Evolutionary conservation across 2,113 vertebrate species (phyloP), one percentile per base, ranked within the genome.

Genomic region (Myanophis thanlyinensis): DNA sequence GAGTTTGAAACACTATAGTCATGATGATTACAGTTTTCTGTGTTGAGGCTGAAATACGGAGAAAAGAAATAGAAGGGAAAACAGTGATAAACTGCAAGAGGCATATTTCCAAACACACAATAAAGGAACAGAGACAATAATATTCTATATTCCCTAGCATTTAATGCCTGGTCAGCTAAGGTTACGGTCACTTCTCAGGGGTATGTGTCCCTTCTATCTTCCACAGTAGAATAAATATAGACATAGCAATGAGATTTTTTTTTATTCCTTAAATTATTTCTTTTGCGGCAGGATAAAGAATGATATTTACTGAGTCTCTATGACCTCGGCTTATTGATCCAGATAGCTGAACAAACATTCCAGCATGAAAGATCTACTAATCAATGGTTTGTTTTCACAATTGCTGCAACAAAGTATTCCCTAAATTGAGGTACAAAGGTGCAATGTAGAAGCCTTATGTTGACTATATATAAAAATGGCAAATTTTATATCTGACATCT

Each of bases 231-330:
- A 92, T 89, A 89, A 20, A 73, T 10, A 40, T 8, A 91, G 48
- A 73, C 10, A 40, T 12, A 91, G 48, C 88, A 94, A 92, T 56
- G 89, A 92, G 0, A 44, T 51, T 0, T 53, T 20, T 67, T 80
- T 94, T 87, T 62, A 91, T 0, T 0, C 67, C 49, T 94, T 80
- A 94, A 93, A 92, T 91, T 1, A 91, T 87, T 95, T 91, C 3
- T 89, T 94, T 88, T 88, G 92, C 46, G 91, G 46, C 20, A 96
- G 95, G 91, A 46, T 89, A 80, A 94, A 93, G 25, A 91, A 85
- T 5, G 52, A 22, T 67, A 85, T 12, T 93, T 94, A 92, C 0
- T 90, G 12, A 18, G 44, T 93, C 90, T 62, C 0, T 86, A 22
- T 92, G 40, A 91, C n/a, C 20, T 93, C 49, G 1, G 0, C 44